A percentile compares a stretch with the other conserved stretches of the same genome.
These are phyloP conservation scores for Barypeithes pellucidus DNA, from an alignment of 2,888 invertebrate species.

Conservation along the genomic window DNA sequence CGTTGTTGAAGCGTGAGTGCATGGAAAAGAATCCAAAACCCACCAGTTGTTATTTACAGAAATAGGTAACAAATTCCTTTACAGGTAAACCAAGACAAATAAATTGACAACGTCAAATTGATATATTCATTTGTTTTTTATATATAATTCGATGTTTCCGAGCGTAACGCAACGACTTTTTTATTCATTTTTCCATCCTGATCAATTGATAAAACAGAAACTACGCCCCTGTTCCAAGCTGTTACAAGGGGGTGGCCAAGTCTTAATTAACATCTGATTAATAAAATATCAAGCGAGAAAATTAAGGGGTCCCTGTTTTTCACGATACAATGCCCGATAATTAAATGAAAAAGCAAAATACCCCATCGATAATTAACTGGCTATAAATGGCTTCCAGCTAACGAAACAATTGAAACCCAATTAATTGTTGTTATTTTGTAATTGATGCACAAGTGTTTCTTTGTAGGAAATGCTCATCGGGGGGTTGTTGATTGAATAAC, in stretches of 20 bases:
- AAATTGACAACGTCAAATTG: no score
- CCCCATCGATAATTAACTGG: conserved; percentile 35
- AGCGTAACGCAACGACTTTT: no score
- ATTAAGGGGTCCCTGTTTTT: conserved; percentile 35
- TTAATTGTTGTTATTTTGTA: conserved; percentile 48
- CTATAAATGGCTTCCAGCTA: conserved; percentile 38
- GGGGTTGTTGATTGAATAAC: conserved; percentile 18
- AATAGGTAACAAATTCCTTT: no score
- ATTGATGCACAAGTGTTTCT: conserved; percentile 29
- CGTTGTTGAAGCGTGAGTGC: no score
- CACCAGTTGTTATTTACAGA: no score
- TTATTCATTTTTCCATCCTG: no score
- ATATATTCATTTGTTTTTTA: no score
- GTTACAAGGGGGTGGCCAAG: conserved; percentile 20
- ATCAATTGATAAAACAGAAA: neutral
- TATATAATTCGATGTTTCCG: no score
- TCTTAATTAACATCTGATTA: conserved; percentile 51
- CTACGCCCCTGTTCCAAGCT: conserved; percentile 20
- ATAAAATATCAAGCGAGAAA: conserved; percentile 47
- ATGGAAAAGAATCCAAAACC: no score
- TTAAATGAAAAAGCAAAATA: conserved; percentile 40
- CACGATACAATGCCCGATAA: conserved; percentile 45
- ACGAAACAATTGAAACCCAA: conserved; percentile 45
- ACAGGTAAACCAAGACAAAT: no score
- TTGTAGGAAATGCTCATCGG: conserved; percentile 22